Evolutionary conservation across 92 coral and sea anemone species (phyloP).

Genomic region (Umimayanthus chanpuru): DNA sequence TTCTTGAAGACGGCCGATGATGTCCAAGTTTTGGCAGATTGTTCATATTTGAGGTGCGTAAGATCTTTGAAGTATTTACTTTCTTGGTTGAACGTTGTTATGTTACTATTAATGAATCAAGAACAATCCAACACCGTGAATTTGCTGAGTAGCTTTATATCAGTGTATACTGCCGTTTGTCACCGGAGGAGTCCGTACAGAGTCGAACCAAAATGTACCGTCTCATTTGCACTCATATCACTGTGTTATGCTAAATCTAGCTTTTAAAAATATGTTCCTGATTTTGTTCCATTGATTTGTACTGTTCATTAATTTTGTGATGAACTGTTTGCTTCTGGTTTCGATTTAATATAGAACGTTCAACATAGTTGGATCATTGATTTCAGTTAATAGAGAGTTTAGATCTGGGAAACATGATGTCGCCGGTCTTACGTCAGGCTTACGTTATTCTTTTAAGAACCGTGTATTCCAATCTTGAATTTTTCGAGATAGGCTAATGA

Average conservation of each 20-base stretch:
- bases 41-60: constrained; percentile 78
- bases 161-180: neutral
- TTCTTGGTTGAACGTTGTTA: neutral
- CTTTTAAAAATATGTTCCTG: neutral
- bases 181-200: neutral
- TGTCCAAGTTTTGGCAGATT: constrained; percentile 69
- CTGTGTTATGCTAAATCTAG: neutral
- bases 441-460: no score
- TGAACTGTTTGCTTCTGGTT: neutral
- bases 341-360: neutral
- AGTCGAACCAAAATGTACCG: no score
- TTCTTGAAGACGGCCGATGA: constrained; percentile 71
- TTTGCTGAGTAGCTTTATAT: no score
- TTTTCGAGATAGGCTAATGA: no score
- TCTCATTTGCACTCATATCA: neutral
- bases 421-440: no score
- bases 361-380: no score
- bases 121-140: neutral
- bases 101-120: neutral
- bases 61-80: neutral
- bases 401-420: no score
- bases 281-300: neutral
- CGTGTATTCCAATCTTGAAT: no score
- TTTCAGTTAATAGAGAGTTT: no score
- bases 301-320: neutral